phyloP scores from a whole-genome alignment of 2,797 vertebrate species.

The Eulemur mongoz region DNA sequence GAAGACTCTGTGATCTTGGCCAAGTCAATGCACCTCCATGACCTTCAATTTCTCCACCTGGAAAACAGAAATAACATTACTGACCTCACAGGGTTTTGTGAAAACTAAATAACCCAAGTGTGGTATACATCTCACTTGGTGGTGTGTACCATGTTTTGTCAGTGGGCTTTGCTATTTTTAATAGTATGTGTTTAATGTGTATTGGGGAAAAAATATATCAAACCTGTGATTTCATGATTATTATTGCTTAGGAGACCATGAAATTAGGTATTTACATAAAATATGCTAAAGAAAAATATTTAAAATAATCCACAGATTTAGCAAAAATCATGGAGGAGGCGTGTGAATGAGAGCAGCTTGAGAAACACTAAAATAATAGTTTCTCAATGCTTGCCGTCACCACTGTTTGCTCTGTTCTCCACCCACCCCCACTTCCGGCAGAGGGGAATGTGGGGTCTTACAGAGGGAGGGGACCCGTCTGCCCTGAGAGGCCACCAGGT shows the following conservation, averaged over 20 bases:
- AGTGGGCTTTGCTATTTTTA: neutral
- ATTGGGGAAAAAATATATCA: conserved; percentile 1
- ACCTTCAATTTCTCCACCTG: neutral
- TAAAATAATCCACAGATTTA: neutral
- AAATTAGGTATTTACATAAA: conserved; percentile 17
- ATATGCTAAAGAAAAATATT: conserved; percentile 27
- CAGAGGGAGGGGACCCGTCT: neutral
- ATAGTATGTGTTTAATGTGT: neutral
- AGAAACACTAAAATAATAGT: neutral
- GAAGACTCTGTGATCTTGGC: conserved; percentile 46
- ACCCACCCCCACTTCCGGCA: neutral
- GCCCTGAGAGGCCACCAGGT: neutral
- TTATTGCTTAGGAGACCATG: conserved; percentile 19
- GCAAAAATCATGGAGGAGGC: neutral
- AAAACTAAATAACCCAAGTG: neutral
- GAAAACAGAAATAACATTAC: neutral
- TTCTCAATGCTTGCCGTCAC: neutral
- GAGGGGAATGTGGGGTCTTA: neutral
- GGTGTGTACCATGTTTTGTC: neutral
- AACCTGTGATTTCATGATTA: neutral
- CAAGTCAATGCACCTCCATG: conserved; percentile 31
- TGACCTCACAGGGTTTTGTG: neutral
- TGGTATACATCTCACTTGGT: neutral
- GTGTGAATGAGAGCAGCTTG: neutral
- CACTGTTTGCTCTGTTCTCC: neutral